Evolutionary conservation across 2,797 vertebrate genomes (phyloP), one percentile per base, ranked within the genome.

Genomic region (Eurystomus glaucurus): DNA sequence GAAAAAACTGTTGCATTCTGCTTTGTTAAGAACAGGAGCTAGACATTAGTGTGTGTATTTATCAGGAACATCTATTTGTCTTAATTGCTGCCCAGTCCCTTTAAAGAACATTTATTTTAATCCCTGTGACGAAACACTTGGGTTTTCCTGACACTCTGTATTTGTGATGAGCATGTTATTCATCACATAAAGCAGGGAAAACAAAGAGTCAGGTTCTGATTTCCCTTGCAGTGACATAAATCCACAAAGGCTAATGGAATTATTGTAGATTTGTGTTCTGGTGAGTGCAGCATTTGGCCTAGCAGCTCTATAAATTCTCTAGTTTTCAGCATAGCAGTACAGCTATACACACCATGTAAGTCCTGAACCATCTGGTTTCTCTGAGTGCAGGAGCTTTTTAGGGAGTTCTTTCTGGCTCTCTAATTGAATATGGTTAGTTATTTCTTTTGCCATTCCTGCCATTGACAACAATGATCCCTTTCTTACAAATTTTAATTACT

Each of bases 221-320:
- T 92, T 93, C 43, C 58, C 25, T 87, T 54, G 14, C 48, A 91
- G 60, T 77, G 74, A 79, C 57, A 85, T 87, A 92, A 70, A 93
- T 79, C 52, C 64, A 83, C 20, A 92, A 92, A 80, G 37, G 26
- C 70, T 92, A 92, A 83, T 33, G 5, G 57, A 94, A 92, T 92
- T 89, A 79, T 39, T 95, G 70, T 55, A 82, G 64, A 95, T 96
- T 93, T 95, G 68, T 90, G 74, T 11, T 82, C 66, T 87, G 81
- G 14, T 54, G 68, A 93, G 26, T 71, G 64, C 39, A 78, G 84
- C 65, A 83, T 96, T 96, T 96, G 55, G 55, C 41, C 81, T 82
- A 85, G 54, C n/a, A 95, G 64, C 29, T 92, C 81, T 71, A 61
- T 85, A 92, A 85, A 70, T 90, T 87, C 77, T 77, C 37, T 57